Conservation (phyloP, 2,797 vertebrate genomes). For the Fistularia tabacaria region DNA sequence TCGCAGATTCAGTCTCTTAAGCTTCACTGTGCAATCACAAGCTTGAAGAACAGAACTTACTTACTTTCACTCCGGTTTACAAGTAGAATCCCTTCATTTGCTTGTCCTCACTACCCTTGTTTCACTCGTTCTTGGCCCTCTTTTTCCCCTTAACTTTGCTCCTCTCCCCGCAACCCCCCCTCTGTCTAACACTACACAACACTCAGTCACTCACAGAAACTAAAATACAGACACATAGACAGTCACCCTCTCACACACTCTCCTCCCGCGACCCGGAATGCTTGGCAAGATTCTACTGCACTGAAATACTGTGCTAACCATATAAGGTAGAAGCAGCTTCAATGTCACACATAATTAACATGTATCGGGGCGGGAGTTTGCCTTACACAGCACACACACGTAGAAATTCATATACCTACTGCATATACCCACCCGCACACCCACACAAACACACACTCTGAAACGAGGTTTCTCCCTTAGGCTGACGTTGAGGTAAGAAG, state of each 20-base stretch:
- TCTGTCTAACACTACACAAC: constrained; percentile 66
- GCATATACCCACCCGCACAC: background rate
- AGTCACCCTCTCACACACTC: constrained; percentile 64
- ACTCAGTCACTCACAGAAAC: constrained; percentile 58
- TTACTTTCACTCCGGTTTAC: constrained; percentile 65
- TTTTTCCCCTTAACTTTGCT: constrained; percentile 57
- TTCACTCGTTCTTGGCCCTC: constrained; percentile 32
- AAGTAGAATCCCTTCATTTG: constrained; percentile 65
- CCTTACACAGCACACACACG: constrained; percentile 57
- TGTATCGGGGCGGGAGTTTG: constrained; percentile 76
- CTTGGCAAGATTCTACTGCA: constrained; percentile 79
- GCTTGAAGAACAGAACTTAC: constrained; percentile 45
- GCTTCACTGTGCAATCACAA: background rate
- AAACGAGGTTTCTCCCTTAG: constrained; percentile 55
- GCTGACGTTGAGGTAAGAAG: constrained; percentile 62
- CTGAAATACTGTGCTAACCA: constrained; percentile 83
- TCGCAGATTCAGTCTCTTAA: background rate
- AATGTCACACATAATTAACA: constrained; percentile 87
- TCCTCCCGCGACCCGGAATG: constrained; percentile 76
- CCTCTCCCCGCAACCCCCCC: constrained; percentile 62
- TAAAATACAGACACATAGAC: constrained; percentile 57
- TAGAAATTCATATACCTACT: constrained; percentile 15
- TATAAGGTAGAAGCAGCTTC: constrained; percentile 85
- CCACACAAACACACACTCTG: constrained; percentile 44
- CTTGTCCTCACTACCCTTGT: constrained; percentile 27